Evolutionary conservation across 2,888 invertebrate genomes (phyloP).

Genomic region (Drosophila colorata): DNA sequence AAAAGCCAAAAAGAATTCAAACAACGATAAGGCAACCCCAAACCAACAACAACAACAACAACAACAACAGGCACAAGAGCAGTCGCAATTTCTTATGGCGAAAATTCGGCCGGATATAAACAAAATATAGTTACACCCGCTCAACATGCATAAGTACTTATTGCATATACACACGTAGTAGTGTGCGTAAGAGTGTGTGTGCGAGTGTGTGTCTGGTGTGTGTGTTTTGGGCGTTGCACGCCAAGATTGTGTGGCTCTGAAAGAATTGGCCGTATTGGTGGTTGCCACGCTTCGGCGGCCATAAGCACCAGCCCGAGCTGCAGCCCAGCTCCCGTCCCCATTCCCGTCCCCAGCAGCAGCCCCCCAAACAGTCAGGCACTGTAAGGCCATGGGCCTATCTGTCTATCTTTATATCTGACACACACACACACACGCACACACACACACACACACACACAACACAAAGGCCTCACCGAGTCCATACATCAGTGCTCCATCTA

Average conservation of each 20-base stretch:
- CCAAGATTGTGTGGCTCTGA: conserved; percentile 44
- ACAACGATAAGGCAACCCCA: conserved; percentile 53
- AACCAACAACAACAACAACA: conserved; percentile 24
- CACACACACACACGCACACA: conserved; percentile 36
- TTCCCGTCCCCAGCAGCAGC: conserved; percentile 7
- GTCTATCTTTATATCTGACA: conserved; percentile 59
- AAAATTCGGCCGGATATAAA: conserved; percentile 59
- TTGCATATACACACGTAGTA: conserved; percentile 8
- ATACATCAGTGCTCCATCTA: conserved; percentile 45
- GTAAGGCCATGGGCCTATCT: conserved; percentile 54
- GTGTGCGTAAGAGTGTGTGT: conserved; percentile 11
- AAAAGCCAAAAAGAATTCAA: conserved; percentile 46
- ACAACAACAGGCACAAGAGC: conserved; percentile 15
- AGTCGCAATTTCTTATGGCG: conserved; percentile 38
- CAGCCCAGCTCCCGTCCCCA: conserved; percentile 3
- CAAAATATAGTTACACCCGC: conserved; percentile 60
- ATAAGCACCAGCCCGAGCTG: conserved; percentile 20
- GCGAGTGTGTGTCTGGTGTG: conserved; percentile 6
- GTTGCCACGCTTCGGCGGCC: conserved; percentile 64
- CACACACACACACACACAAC: conserved; percentile 14
- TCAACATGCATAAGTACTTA: conserved; percentile 13
- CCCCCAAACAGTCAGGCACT: conserved; percentile 34
- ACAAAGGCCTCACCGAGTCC: conserved; percentile 21
- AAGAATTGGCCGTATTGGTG: conserved; percentile 58
- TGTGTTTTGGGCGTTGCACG: conserved; percentile 55